Evolutionary conservation across 92 coral and sea anemone genomes (phyloP).

Genomic region (Pocillopora grandis): DNA sequence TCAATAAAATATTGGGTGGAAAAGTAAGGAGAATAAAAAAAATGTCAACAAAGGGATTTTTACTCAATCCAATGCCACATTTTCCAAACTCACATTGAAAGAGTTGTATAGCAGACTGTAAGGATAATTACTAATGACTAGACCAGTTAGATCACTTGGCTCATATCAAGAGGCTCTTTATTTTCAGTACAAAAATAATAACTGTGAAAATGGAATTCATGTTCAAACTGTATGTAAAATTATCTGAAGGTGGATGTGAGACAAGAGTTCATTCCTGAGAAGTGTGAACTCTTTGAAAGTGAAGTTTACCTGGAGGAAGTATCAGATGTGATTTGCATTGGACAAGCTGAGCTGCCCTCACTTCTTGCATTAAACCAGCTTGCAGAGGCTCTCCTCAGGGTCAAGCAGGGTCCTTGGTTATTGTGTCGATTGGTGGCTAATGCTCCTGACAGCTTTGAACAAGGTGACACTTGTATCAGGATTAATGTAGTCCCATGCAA

Average conservation of each 20-base stretch:
- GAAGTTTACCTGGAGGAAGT: constrained; percentile 93
- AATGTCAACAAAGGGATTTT: too few species aligned
- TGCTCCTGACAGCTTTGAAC: constrained; percentile 96
- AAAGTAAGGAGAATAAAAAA: too few species aligned
- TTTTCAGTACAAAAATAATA: too few species aligned
- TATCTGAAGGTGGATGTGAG: constrained; percentile 68
- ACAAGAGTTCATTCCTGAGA: constrained; percentile 87
- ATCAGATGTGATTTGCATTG: constrained; percentile 95
- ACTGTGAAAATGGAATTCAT: too few species aligned
- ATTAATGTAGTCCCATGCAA: not conserved
- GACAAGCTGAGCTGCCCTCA: constrained; percentile 93
- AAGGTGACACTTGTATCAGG: constrained; percentile 53
- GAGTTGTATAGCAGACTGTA: too few species aligned
- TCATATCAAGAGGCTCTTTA: too few species aligned
- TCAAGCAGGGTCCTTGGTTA: constrained; percentile 93
- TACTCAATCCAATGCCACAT: too few species aligned
- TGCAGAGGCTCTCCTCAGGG: constrained; percentile 85
- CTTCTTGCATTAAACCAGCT: constrained; percentile 76
- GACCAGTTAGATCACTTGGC: too few species aligned
- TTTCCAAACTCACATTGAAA: too few species aligned
- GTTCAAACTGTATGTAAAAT: not conserved
- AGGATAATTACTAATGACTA: too few species aligned
- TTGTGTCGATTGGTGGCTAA: constrained; percentile 84
- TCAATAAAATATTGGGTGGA: too few species aligned
- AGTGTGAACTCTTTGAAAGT: constrained; percentile 91